A percentile compares a stretch with the other conserved stretches of the same genome.
phyloP scores from a whole-genome alignment of 2,888 invertebrate genomes.

The Mystacides longicornis region DNA sequence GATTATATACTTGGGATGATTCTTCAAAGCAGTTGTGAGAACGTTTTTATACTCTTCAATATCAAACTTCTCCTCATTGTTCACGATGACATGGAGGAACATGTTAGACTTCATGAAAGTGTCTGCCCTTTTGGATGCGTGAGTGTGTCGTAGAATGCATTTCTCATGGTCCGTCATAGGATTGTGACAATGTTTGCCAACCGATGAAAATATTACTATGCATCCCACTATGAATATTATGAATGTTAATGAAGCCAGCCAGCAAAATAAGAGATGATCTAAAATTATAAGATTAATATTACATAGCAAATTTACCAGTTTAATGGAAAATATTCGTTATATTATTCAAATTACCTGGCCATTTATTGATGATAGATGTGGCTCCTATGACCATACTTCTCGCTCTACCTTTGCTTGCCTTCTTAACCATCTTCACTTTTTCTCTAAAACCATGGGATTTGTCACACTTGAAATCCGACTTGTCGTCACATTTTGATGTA shows the following conservation, averaged over 20 bases:
- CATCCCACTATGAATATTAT: slow-evolving; percentile 29
- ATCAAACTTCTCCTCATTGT: slow-evolving; percentile 34
- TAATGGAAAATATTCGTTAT: not conserved
- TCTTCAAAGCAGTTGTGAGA: slow-evolving; percentile 32
- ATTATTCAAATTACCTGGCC: slow-evolving; percentile 34
- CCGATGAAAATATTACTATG: slow-evolving; percentile 29
- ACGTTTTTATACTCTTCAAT: slow-evolving; percentile 29
- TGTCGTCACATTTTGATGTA: not conserved
- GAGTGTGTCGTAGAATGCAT: slow-evolving; percentile 24
- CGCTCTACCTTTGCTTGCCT: slow-evolving; percentile 32
- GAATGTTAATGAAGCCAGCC: slow-evolving; percentile 30
- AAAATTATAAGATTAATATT: too few relatives aligned
- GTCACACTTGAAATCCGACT: not conserved
- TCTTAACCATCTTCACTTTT: slow-evolving; percentile 19
- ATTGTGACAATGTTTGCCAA: slow-evolving; percentile 21
- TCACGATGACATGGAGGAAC: slow-evolving; percentile 29
- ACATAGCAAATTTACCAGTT: too few relatives aligned
- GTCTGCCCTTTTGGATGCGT: slow-evolving; percentile 1
- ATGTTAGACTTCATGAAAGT: slow-evolving; percentile 20
- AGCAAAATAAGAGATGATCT: slow-evolving; percentile 33
- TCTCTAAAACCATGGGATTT: slow-evolving; percentile 6
- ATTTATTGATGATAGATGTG: slow-evolving; percentile 35
- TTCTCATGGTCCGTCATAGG: slow-evolving; percentile 27
- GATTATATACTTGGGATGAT: slow-evolving; percentile 32
- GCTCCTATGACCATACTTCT: slow-evolving; percentile 35